Base-by-base conservation (phyloP, 2,888 invertebrate species). In the Tupiocoris notatus region DNA sequence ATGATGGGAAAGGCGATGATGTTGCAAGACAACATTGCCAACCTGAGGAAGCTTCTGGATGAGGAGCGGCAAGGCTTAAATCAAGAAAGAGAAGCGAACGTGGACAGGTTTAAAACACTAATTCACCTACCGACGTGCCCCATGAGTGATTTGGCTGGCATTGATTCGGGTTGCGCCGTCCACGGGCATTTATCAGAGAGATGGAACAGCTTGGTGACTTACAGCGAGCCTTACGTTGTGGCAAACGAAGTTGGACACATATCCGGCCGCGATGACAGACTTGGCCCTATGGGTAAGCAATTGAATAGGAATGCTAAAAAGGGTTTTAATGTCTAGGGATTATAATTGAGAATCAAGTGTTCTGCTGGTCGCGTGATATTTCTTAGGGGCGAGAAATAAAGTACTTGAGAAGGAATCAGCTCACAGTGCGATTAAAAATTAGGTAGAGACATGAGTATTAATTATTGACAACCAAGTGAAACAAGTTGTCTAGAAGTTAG, bases 81-180 rank as follows among this genome's bases (percentile, higher is more conserved):
- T 39, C 39, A 39, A 39, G 39, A 39, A 39, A 39, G 39, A 12
- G 39, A 39, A 39, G 39, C 39, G 12, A 7, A 3, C 3, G 12
- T 39, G 12, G 39, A 39, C 3, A 12, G 12, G 39, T 7, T 39
- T 12, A 39, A 39, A 12, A 7, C 39, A 39, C 3, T 12, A 12
- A 39, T 58, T 17, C 73, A 73, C 23, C 39, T 73, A 17, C 73
- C 73, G 6, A 73, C 73, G 12, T 73, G 73, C 54, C 73, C 73
- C 21, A 17, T 73, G 20, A 73, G 73, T 18, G 63, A 73, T 62
- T 73, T 73, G 63, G 73, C 73, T 7, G 73, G 62, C 62, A 73
- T 73, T 24, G 73, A 73, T 54, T 62, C 73, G 0, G 63, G 18
- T 6, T 73, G 73, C 20, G 18, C 63, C 20, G 39, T 73, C 22